Evolutionary conservation across 2,797 vertebrate genomes (phyloP).

Genomic region (Ibycter americanus): DNA sequence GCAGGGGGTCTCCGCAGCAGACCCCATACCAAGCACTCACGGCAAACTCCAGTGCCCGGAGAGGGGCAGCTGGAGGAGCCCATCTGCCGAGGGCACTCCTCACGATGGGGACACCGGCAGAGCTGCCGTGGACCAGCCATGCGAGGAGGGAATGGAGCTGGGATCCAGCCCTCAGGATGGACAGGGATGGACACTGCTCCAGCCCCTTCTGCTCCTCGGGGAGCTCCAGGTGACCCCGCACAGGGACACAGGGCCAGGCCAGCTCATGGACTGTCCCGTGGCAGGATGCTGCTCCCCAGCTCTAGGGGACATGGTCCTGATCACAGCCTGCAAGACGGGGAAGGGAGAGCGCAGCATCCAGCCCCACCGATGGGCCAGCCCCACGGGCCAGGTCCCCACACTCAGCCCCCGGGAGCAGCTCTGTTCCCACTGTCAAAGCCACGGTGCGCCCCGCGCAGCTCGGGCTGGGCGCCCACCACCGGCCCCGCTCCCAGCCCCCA

Average conservation of each 20-base stretch:
- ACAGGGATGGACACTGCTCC: not conserved
- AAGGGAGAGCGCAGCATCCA: not conserved
- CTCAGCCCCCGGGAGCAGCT: not conserved
- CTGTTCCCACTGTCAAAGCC: not conserved
- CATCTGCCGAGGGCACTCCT: fast-evolving
- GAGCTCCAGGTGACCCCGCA: fast-evolving
- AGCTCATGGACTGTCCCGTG: fast-evolving
- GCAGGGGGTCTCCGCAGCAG: not conserved
- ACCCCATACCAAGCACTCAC: fast-evolving
- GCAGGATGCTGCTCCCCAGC: not conserved
- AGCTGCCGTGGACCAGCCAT: not conserved
- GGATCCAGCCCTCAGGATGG: fast-evolving
- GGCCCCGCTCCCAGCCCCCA: fast-evolving
- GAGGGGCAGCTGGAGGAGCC: not conserved
- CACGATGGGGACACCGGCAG: fast-evolving
- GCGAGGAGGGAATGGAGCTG: not conserved
- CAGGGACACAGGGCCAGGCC: not conserved
- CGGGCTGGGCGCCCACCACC: not conserved
- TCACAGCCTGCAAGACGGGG: not conserved
- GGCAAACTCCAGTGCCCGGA: not conserved
- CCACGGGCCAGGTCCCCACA: too few relatives aligned
- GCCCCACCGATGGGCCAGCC: fast-evolving
- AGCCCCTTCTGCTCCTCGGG: not conserved
- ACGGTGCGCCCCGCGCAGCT: fast-evolving
- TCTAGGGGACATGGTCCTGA: not conserved